Conservation (phyloP, 2,113 vertebrate genomes). For the Ictalurus furcatus region DNA sequence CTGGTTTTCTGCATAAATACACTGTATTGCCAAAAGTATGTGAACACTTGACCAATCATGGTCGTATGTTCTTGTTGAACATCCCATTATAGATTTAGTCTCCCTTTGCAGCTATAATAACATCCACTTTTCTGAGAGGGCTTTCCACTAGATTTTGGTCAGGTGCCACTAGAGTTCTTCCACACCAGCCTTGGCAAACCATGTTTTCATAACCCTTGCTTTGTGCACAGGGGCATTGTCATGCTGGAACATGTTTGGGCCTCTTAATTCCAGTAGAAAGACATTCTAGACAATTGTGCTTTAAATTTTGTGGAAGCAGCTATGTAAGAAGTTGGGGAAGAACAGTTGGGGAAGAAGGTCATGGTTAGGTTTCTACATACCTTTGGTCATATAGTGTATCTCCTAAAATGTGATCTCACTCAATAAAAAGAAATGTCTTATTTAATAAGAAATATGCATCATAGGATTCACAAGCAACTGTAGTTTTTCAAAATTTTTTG, state of each 20-base stretch:
- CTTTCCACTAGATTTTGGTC: background rate
- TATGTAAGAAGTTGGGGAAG: background rate
- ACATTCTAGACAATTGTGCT: background rate
- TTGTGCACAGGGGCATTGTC: background rate
- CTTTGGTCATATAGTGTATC: background rate
- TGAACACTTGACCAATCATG: background rate
- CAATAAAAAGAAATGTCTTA: background rate
- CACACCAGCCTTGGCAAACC: background rate
- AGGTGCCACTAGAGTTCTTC: background rate
- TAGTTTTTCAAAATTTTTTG: background rate
- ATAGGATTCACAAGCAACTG: background rate
- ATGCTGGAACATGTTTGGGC: background rate
- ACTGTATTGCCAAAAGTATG: background rate
- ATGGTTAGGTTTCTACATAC: background rate
- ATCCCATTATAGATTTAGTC: background rate
- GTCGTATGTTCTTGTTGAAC: background rate
- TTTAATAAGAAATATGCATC: background rate
- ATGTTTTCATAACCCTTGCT: background rate
- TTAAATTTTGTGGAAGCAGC: background rate
- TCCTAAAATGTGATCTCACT: background rate
- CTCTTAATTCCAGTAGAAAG: background rate
- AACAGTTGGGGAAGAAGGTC: background rate
- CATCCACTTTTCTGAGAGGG: background rate
- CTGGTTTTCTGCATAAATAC: background rate
- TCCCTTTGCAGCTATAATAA: background rate